These are phyloP conservation scores for Julus scanicus DNA, from an alignment of 2,888 invertebrate genomes.

Conservation along the genomic window DNA sequence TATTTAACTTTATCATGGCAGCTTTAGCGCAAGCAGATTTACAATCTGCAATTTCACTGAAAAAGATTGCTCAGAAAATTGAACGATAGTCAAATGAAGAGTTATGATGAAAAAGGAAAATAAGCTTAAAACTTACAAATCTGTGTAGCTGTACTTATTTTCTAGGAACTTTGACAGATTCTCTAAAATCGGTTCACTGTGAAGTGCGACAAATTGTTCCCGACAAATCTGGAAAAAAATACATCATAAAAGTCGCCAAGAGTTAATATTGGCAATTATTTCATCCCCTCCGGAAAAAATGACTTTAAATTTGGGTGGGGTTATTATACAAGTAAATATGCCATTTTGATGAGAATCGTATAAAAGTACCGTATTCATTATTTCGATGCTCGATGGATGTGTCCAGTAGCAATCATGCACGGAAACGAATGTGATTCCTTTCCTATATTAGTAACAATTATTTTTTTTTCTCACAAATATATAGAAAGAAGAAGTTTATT, in stretches of 20 bases:
- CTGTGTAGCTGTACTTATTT: constrained; percentile 74
- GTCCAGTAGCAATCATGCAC: constrained; percentile 99
- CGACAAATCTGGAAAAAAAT: constrained; percentile 80
- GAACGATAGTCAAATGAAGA: background rate
- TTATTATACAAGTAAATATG: no score
- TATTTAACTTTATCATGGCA: constrained; percentile 74
- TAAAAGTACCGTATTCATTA: constrained; percentile 82
- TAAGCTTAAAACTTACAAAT: constrained; percentile 69
- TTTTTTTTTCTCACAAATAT: background rate
- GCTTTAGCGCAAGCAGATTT: constrained; percentile 69
- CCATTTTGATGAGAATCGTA: no score
- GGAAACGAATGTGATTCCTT: constrained; percentile 89
- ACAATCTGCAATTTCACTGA: constrained; percentile 69
- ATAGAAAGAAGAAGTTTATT: background rate
- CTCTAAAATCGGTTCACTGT: constrained; percentile 91
- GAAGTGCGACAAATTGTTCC: constrained; percentile 97
- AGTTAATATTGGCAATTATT: no score
- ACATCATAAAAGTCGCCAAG: background rate
- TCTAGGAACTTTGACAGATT: constrained; percentile 81
- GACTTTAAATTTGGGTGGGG: no score
- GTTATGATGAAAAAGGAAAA: background rate
- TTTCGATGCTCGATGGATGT: constrained; percentile 75
- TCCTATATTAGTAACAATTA: constrained; percentile 65
- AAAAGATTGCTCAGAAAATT: constrained; percentile 60
- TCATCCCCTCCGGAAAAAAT: no score